Base-by-base conservation (phyloP, 2,113 vertebrate species). In the Dryoscopus gambensis region DNA sequence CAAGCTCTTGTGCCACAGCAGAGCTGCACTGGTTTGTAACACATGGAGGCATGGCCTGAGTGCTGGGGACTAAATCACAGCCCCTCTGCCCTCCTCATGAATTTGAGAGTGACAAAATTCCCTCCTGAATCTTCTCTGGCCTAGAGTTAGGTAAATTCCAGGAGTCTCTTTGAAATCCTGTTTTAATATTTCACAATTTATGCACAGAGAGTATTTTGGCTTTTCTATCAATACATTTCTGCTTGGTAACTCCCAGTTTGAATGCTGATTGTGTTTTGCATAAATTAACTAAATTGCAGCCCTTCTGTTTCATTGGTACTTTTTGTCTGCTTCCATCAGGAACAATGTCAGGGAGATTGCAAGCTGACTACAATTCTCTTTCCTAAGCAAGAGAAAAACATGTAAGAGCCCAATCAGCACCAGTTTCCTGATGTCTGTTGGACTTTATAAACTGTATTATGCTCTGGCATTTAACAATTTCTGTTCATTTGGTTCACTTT, bases 261-360 rank as follows among this genome's bases (percentile, higher is more conserved):
- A 96, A 95, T 89, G 76, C 76, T 92, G 96, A 95, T 89, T 96
- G 64, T 95, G 76, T 92, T 96, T 92, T 92, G 96, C 95, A 97
- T 97, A 94, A 94, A 96, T 96, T 94, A 92, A 93, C 90, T 95
- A 92, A 96, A 97, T 96, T 96, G 93, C 96, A 92, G 92, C 74
- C 82, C 55, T 94, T 96, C 93, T 95, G 88, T 96, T 96, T 70
- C 89, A 81, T 75, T 71, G 93, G 80, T 90, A 81, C 73, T 95
- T 95, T 96, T 94, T 96, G 95, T 96, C 86, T 94, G 92, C 93
- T 94, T 94, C 93, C 85, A 79, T 74, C 88, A 56, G 18, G 62
- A 96, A 96, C 96, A 97, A 96, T 97, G 92, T 84, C 20, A 10
- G 90, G 93, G 83, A 97, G 96, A 97, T 97, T 97, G 96, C 93